phyloP scores from a whole-genome alignment of 2,888 invertebrate species.

The Petrophora chlorosata region DNA sequence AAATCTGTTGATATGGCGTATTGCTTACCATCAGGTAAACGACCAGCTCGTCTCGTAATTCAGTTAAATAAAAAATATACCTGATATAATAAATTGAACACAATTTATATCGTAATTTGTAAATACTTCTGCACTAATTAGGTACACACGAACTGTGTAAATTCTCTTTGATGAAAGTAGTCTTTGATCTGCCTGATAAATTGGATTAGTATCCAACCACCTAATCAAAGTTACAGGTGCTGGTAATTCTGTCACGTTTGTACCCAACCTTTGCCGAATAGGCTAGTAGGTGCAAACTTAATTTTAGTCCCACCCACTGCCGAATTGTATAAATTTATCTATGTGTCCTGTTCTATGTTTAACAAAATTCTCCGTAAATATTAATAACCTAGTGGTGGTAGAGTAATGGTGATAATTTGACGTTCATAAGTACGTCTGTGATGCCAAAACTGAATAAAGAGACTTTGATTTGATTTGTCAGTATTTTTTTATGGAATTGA shows the following conservation, averaged over 20 bases:
- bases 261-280: constrained; percentile 3
- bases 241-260: constrained; percentile 19
- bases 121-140: not conserved
- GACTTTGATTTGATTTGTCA: too few relatives aligned
- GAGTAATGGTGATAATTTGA: too few relatives aligned
- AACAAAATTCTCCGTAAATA: too few relatives aligned
- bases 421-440: too few relatives aligned
- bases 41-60: too few relatives aligned
- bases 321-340: not conserved
- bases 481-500: too few relatives aligned
- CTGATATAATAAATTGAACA: not conserved
- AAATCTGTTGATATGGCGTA: too few relatives aligned
- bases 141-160: constrained; percentile 9
- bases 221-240: constrained; percentile 24
- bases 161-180: constrained; percentile 27
- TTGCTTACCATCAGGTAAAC: too few relatives aligned
- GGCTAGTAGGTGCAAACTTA: constrained; percentile 1
- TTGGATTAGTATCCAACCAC: constrained; percentile 30
- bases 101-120: not conserved
- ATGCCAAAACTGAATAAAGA: too few relatives aligned
- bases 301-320: constrained; percentile 10
- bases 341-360: too few relatives aligned
- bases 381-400: too few relatives aligned
- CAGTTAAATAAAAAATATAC: too few relatives aligned
- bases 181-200: constrained; percentile 32